Conservation (phyloP, 2,113 vertebrate genomes). For the Takifugu flavidus region DNA sequence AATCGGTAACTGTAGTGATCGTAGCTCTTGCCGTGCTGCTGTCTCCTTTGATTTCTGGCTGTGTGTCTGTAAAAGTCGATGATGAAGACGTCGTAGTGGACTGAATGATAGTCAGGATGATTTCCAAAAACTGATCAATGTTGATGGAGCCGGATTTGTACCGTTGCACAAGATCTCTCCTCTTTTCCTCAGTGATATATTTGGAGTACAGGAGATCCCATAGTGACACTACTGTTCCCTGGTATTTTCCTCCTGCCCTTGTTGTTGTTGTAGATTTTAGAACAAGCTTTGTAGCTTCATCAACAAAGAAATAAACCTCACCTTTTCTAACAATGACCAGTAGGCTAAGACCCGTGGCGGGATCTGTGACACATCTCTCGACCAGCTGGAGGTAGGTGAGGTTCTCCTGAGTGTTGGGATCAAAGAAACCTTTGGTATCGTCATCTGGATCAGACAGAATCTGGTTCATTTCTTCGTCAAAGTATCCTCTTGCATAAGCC, state of each 20-base stretch:
- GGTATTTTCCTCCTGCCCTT: conserved; percentile 70
- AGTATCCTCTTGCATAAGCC: conserved; percentile 80
- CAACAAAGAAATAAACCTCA: conserved; percentile 67
- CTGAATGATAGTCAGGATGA: conserved; percentile 56
- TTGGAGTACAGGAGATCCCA: conserved; percentile 80
- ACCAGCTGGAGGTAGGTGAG: conserved; percentile 80
- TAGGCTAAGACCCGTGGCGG: conserved; percentile 60
- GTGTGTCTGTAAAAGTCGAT: not conserved
- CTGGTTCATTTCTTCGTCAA: conserved; percentile 78
- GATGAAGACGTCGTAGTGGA: conserved; percentile 7
- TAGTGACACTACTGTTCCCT: conserved; percentile 63
- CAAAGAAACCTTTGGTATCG: conserved; percentile 70
- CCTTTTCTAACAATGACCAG: conserved; percentile 73
- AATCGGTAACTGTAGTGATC: conserved; percentile 54
- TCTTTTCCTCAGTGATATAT: conserved; percentile 72
- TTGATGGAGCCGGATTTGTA: conserved; percentile 65
- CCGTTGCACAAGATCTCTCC: conserved; percentile 66
- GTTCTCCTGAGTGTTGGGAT: conserved; percentile 77
- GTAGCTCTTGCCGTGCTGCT: conserved; percentile 70
- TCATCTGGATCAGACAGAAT: conserved; percentile 59
- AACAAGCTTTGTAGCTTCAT: conserved; percentile 53
- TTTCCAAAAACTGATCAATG: conserved; percentile 61
- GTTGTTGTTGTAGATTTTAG: conserved; percentile 66
- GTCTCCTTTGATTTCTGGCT: conserved; percentile 60
- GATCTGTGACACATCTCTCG: conserved; percentile 70